Evolutionary conservation across 2,888 invertebrate species (phyloP), one percentile per base, ranked within the genome.

Genomic region (Patella ulyssiponensis): DNA sequence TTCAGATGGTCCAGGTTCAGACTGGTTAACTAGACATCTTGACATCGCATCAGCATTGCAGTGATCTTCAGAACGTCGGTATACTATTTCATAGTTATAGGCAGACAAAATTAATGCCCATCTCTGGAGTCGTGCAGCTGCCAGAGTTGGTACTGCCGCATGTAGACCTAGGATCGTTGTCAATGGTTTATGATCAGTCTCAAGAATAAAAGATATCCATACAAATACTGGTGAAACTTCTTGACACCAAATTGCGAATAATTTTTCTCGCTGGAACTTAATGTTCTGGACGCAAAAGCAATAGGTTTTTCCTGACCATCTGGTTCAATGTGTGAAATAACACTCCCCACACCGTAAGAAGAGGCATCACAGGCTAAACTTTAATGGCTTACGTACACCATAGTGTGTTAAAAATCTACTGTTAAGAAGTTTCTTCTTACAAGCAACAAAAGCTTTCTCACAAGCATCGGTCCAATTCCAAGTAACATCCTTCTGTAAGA

Each of bases 301-400:
- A n/a, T n/a, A n/a, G n/a, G n/a, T n/a, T n/a, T n/a, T n/a, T n/a
- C n/a, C n/a, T n/a, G n/a, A n/a, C n/a, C n/a, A n/a, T n/a, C n/a
- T n/a, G n/a, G n/a, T n/a, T n/a, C n/a, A n/a, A n/a, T n/a, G n/a
- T n/a, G n/a, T n/a, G n/a, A n/a, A n/a, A n/a, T n/a, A n/a, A n/a
- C n/a, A n/a, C n/a, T n/a, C n/a, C n/a, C n/a, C n/a, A n/a, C n/a
- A n/a, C n/a, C n/a, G n/a, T n/a, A n/a, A n/a, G n/a, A n/a, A n/a
- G n/a, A n/a, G n/a, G n/a, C n/a, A n/a, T n/a, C n/a, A n/a, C n/a
- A n/a, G n/a, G n/a, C n/a, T n/a, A n/a, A n/a, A n/a, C n/a, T n/a
- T n/a, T n/a, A n/a, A n/a, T n/a, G n/a, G n/a, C n/a, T 82, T 75
- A 3, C 17, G 74, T 12, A 87, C 84, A 71, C 91, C 85, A 23